Evolutionary conservation across 2,888 invertebrate genomes (phyloP), one percentile per base, ranked within the genome.

Genomic region (Pteria penguin): DNA sequence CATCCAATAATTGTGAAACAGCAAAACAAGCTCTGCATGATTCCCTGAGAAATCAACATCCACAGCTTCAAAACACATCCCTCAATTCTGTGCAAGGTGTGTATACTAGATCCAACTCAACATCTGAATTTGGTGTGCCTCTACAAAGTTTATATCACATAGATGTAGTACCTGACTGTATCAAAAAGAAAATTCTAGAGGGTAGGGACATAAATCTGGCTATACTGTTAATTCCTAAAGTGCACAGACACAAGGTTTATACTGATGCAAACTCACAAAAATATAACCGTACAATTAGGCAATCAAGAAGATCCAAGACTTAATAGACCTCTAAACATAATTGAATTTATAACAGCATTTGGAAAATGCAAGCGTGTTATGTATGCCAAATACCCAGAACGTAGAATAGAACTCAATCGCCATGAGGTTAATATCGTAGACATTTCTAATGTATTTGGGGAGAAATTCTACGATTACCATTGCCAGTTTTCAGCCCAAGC

Each of bases 391-490:
- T 65, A 32, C 57, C 72, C 72, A 32, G 58, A 72, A 24, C 54
- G 72, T 5, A 45, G 57, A 24, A n/a, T 24, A 5, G 72, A 66
- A 33, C 66, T 72, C n/a, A 60, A 72, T 32, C 26, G 22, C 24
- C 66, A 72, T 22, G 65, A 72, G 36, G 72, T 66, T 27, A 57
- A 65, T 22, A 65, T 72, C 2, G 57, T 72, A 18, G 65, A 72
- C 8, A 72, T 72, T 32, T 4, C 26, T 18, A 72, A 72, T 32
- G 26, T 65, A 32, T 72, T 65, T 62, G 66, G 72, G 22, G 14
- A n/a, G 3, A 72, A 57, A 55, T 72, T 72, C 18, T 65, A 72
- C 18, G 58, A 72, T n/a, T 72, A 72, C 27, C 72, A 72, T 22
- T 72, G 72, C 33, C 66, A 66, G 45, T 72, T 65, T 36, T 18